A percentile compares a stretch with the other conserved stretches of the same genome.
Evolutionary conservation across 1,140 invertebrate species (phyloP).

Genomic region (Heliothis subflexa): DNA sequence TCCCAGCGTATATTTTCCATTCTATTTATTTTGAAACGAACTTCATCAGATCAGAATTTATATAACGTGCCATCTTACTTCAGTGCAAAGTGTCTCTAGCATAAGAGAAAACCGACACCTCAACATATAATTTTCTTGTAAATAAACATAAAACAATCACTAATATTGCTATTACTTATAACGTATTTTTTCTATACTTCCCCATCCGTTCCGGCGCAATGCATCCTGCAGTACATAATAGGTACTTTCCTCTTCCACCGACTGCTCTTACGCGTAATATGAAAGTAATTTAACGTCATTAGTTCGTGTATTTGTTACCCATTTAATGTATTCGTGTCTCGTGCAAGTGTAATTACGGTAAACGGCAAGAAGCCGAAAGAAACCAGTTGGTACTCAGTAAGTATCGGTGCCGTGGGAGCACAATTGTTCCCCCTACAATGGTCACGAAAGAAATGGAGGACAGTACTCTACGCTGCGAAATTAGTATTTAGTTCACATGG

Average conservation of each 20-base stretch:
- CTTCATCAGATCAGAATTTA: too few species aligned
- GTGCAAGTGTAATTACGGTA: slow-evolving; percentile 16
- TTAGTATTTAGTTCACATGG: slow-evolving; percentile 14
- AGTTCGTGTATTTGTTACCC: slow-evolving; percentile 9
- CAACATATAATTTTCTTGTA: too few species aligned
- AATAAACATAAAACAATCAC: background rate
- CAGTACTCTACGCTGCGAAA: slow-evolving; percentile 27
- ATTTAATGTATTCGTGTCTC: slow-evolving; percentile 20
- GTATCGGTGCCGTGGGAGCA: slow-evolving; percentile 51
- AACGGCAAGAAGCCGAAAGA: slow-evolving; percentile 28
- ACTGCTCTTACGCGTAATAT: slow-evolving; percentile 17
- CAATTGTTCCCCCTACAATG: slow-evolving; percentile 49
- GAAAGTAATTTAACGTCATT: slow-evolving; percentile 11
- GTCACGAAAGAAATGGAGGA: slow-evolving; percentile 49
- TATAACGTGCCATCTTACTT: too few species aligned
- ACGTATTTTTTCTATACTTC: background rate
- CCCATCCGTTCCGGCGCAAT: background rate
- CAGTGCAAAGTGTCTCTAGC: too few species aligned
- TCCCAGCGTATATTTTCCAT: background rate
- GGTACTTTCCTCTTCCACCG: slow-evolving; percentile 1
- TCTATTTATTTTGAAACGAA: too few species aligned
- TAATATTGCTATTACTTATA: background rate
- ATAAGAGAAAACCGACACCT: too few species aligned
- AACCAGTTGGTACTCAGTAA: slow-evolving; percentile 20
- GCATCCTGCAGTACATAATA: background rate